Evolutionary conservation across 2,888 invertebrate species (phyloP).

Genomic region (Phragmatobia fuliginosa): DNA sequence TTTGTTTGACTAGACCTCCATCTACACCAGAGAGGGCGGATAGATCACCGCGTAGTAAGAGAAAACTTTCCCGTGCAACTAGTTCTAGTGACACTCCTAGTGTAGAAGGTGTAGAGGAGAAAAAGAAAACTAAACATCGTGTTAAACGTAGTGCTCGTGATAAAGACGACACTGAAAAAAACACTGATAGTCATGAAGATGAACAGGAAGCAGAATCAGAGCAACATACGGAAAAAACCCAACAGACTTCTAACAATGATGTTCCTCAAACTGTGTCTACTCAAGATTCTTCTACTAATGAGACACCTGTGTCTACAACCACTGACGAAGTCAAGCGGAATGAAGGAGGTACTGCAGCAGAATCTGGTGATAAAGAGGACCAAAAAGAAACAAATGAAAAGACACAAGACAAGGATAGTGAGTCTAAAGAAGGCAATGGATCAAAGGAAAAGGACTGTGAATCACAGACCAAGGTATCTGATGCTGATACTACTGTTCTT

Average conservation of each 20-base stretch:
- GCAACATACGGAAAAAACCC: conserved; percentile 25
- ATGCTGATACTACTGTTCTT: conserved; percentile 70
- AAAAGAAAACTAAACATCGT: conserved; percentile 76
- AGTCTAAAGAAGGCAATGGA: conserved; percentile 38
- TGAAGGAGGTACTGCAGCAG: conserved; percentile 42
- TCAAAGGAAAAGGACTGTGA: conserved; percentile 35
- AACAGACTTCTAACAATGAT: conserved; percentile 54
- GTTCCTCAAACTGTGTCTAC: conserved; percentile 60
- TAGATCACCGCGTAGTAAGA: conserved; percentile 82
- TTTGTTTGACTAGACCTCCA: conserved; percentile 87
- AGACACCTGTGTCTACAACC: conserved; percentile 67
- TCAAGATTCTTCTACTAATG: conserved; percentile 38
- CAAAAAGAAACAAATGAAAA: conserved; percentile 44
- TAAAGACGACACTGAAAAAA: conserved; percentile 73
- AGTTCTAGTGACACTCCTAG: conserved; percentile 83
- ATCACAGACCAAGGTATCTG: conserved; percentile 51
- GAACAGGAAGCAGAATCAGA: conserved; percentile 57
- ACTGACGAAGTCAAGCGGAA: conserved; percentile 61
- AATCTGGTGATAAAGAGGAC: conserved; percentile 43
- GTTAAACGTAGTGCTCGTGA: conserved; percentile 70
- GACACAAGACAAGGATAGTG: conserved; percentile 34
- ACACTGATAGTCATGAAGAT: conserved; percentile 69
- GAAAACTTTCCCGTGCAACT: conserved; percentile 82
- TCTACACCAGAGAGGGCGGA: conserved; percentile 84
- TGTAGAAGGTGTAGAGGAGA: conserved; percentile 78